Conservation (phyloP, 2,113 vertebrate species). For the Dissostichus mawsoni region DNA sequence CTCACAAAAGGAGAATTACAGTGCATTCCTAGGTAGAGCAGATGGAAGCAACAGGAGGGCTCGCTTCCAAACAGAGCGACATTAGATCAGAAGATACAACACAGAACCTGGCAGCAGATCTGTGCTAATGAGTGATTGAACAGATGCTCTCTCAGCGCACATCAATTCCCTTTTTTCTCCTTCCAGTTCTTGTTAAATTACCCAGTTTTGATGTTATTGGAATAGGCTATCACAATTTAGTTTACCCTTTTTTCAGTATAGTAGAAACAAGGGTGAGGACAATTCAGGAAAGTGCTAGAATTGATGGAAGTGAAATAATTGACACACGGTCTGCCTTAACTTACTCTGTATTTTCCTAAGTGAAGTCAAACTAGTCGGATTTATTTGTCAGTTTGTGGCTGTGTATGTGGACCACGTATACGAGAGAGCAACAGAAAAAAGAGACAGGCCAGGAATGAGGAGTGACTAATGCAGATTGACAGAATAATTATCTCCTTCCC, state of each 20-base stretch:
- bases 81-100: slow-evolving; percentile 63
- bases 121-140: slow-evolving; percentile 63
- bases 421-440: background rate
- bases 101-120: slow-evolving; percentile 53
- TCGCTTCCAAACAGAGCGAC: slow-evolving; percentile 44
- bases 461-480: slow-evolving; percentile 61
- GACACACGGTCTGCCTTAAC: background rate
- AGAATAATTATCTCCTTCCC: slow-evolving; percentile 67
- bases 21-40: slow-evolving; percentile 42
- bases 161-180: slow-evolving; percentile 2
- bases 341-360: background rate
- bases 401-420: background rate
- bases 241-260: background rate
- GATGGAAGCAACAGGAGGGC: slow-evolving; percentile 56
- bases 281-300: background rate
- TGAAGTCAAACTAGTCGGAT: slow-evolving; percentile 4
- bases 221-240: background rate
- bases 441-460: slow-evolving; percentile 26
- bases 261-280: background rate
- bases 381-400: slow-evolving; percentile 5
- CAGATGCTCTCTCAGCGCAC: slow-evolving; percentile 56
- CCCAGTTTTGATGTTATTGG: background rate
- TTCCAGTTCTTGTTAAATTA: slow-evolving; percentile 18
- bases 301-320: background rate
- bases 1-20: slow-evolving; percentile 35